Base-by-base conservation (phyloP, 2,797 vertebrate species). In the Bradypodion pumilum region DNA sequence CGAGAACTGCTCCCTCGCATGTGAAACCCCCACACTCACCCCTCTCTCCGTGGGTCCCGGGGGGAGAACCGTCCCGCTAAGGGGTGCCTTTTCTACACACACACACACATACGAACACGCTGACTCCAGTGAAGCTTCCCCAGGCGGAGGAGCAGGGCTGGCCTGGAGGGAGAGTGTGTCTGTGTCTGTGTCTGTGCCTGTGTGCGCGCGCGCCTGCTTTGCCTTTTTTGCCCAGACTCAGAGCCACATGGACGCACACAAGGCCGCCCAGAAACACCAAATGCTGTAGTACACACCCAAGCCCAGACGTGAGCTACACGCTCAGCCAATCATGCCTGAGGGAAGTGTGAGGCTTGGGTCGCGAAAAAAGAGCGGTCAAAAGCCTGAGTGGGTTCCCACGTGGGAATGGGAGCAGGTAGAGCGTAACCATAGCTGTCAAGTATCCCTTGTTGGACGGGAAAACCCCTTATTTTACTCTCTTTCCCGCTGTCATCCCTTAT, bases 241-340 rank as follows among this genome's bases (percentile, higher is more conserved):
- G 7, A 25, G 6, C 23, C 59, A 62, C 32, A 46, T 75, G 56
- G 35, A 62, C 16, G 10, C 7, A 4, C 37, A 19, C 44, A 27
- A 7, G 32, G 8, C 8, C 62, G 62, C 6, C 2, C 6, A 21
- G 10, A 19, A 3, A 27, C 46, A 4, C 60, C 4, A n/a, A n/a
- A n/a, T n/a, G n/a, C n/a, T n/a, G n/a, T n/a, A n/a, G 27, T 23
- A 4, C 5, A 3, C 35, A 10, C 60, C 12, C 23, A 15, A 62
- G 19, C 15, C 4, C 5, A 3, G 19, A 32, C 42, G 1, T 8
- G 25, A 16, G 70, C 60, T 7, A 42, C 13, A 49, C 63, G 29
- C 52, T 19, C 79, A 37, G 49, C 84, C 84, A 85, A 81, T 85
- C 78, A 74, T 52, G 27, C 78, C 40, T n/a, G 4, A 40, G 27